phyloP scores from a whole-genome alignment of 1,140 invertebrate genomes.

The Phocides pigmalion region DNA sequence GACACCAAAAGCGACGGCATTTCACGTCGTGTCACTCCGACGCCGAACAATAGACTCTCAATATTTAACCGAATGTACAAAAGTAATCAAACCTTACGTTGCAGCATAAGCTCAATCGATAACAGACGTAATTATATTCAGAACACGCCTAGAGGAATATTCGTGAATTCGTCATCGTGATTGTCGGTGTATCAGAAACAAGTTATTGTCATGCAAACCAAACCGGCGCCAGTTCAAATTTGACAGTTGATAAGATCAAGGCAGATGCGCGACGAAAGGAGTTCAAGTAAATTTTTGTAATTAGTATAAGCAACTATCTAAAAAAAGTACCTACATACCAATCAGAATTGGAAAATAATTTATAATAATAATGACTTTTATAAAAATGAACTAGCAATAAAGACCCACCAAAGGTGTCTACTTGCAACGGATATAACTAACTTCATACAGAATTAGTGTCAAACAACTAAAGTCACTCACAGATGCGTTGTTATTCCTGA shows the following conservation, averaged over 20 bases:
- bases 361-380: too few relatives aligned
- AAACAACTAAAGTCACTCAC: too few relatives aligned
- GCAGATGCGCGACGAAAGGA: constrained; percentile 39
- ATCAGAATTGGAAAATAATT: too few relatives aligned
- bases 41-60: neutral
- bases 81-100: constrained; percentile 14
- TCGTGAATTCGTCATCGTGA: constrained; percentile 43
- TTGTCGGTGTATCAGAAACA: constrained; percentile 41
- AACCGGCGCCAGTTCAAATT: constrained; percentile 45
- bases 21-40: neutral
- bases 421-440: too few relatives aligned
- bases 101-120: constrained; percentile 27
- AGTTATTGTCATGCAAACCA: constrained; percentile 46
- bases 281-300: constrained; percentile 25
- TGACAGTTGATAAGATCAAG: constrained; percentile 47
- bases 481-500: too few relatives aligned
- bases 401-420: too few relatives aligned
- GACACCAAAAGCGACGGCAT: neutral
- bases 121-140: constrained; percentile 37
- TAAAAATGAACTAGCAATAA: too few relatives aligned
- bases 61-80: constrained; percentile 8
- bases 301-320: too few relatives aligned
- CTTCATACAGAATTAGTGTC: too few relatives aligned
- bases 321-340: too few relatives aligned
- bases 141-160: constrained; percentile 36